Evolutionary conservation across 2,888 invertebrate species (phyloP).

Genomic region (Caprella mutica): DNA sequence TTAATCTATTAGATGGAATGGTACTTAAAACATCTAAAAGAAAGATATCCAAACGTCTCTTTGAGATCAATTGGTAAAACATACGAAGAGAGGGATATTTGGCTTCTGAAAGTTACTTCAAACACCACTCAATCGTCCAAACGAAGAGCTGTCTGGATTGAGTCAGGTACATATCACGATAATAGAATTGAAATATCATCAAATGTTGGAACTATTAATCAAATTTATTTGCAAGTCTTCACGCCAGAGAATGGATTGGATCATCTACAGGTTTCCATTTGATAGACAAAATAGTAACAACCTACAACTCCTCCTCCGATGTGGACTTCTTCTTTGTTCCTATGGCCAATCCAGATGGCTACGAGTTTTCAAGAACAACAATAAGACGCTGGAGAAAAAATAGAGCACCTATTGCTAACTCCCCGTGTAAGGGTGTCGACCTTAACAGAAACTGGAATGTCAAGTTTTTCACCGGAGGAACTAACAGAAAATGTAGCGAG

Average conservation of each 20-base stretch:
- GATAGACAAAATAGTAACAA: slow-evolving; percentile 3
- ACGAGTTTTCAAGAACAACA: slow-evolving; percentile 54
- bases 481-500: slow-evolving; percentile 16
- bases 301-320: not conserved
- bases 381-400: slow-evolving; percentile 34
- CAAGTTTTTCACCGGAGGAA: slow-evolving; percentile 22
- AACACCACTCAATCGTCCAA: no score
- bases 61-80: no score
- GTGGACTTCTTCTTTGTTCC: slow-evolving; percentile 59
- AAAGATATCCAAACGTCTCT: no score
- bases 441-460: slow-evolving; percentile 42
- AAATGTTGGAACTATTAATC: no score
- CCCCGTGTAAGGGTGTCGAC: slow-evolving; percentile 39
- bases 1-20: no score
- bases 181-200: no score
- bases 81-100: no score
- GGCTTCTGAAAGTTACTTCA: no score
- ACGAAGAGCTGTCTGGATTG: no score
- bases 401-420: slow-evolving; percentile 15
- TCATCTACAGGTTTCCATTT: slow-evolving; percentile 10
- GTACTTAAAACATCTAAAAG: no score
- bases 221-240: slow-evolving; percentile 15
- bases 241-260: slow-evolving; percentile 22
- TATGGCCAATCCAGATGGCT: slow-evolving; percentile 72
- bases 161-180: no score